Evolutionary conservation across 2,113 vertebrate genomes (phyloP), one percentile per base, ranked within the genome.

Genomic region (Menidia beryllina): DNA sequence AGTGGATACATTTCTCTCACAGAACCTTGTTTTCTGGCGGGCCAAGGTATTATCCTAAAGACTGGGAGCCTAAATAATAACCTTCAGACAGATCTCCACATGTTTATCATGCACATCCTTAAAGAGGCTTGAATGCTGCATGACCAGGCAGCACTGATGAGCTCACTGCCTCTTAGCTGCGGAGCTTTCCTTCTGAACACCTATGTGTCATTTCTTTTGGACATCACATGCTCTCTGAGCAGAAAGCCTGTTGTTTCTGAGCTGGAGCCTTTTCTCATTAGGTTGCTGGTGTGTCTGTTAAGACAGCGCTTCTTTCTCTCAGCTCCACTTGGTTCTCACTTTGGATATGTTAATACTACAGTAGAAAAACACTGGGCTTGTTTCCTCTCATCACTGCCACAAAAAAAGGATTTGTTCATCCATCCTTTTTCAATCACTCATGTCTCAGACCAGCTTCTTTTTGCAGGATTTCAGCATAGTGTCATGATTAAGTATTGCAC

Each of bases 341-440:
- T 39, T 43, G 45, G 41, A 53, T 65, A 82, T 80, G 73, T 84
- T 79, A 65, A 63, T 82, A 78, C 11, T 56, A 14, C 69, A 72
- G 67, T 55, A 10, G 59, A 72, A 61, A 77, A 61, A 55, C 76
- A 41, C 68, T 67, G 21, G 41, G 27, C 53, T 70, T 54, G 41
- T 60, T 51, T 72, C 70, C 68, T 15, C 8, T 65, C 27, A 64
- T 41, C 1, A 27, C 39, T 24, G 8, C 6, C 20, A 38, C 7
- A 8, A 60, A 8, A 60, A 57, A 39, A 69, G 56, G 51, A 72
- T 71, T 43, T 50, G 34, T 23, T 38, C 67, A 19, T 51, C 36
- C 1, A 24, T 59, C 24, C 17, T 65, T 49, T 47, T 47, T 55
- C 20, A n/a, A 1, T 52, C 41, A 1, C 69, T 68, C 36, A 52